Base-by-base conservation (phyloP, 2,113 vertebrate genomes). In the Eulacestoma nigropectus region DNA sequence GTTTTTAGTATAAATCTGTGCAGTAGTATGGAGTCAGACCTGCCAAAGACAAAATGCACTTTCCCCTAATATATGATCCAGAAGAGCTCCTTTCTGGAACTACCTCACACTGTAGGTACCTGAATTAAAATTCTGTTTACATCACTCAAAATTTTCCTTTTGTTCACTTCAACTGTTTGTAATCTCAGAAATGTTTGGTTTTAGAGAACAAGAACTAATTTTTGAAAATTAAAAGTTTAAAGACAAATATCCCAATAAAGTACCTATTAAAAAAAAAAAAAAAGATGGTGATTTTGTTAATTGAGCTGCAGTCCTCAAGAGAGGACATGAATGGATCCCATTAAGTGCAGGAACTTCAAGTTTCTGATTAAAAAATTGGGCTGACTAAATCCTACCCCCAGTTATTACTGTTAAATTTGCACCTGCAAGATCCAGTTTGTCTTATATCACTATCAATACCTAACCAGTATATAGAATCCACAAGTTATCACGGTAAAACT, bases 71-170 rank as follows among this genome's bases (percentile, higher is more conserved):
- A 6, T 13, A 33, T 35, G 13, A 35, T 30, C 13, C 47, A 84
- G 19, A 90, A 11, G 16, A 68, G 5, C 8, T 55, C 7, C 19
- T 81, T 68, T 64, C 35, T 63, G 39, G 83, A 26, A 47, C 27
- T 65, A 23, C 29, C 14, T 65, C 2, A 0, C 11, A 6, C 33
- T 44, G 6, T 20, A 44, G 21, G 32, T 33, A 39, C 7, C n/a
- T 33, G 21, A 72, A 63, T 44, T 72, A 62, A 72, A 83, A 22
- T 25, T 41, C 41, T 83, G 10, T 41, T 35, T 87, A 7, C 6
- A 27, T n/a, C 39, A 41, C 12, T 21, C 72, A 39, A 39, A 67
- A 72, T 8, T 49, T 84, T n/a, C 11, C 5, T 35, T 53, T 12
- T 52, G 10, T 57, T 73, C 18, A 9, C 7, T 59, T 62, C 13